phyloP scores from a whole-genome alignment of 1,140 invertebrate genomes.

The Rhagoletis zephyria region DNA sequence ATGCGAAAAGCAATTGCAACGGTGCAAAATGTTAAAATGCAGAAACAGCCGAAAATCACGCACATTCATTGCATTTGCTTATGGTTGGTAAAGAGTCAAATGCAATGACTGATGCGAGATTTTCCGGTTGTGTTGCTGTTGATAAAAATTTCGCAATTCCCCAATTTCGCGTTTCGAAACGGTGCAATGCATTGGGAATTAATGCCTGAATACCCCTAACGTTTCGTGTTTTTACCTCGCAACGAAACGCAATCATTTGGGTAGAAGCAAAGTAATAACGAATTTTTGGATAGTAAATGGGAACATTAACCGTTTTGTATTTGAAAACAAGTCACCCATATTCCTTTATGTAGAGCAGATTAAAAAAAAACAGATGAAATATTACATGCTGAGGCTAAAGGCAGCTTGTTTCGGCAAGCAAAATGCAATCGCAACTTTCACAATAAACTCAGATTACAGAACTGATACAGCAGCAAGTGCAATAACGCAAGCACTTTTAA shows the following conservation, averaged over 20 bases:
- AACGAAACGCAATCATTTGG: background rate
- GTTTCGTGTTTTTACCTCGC: no score
- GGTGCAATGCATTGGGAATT: no score
- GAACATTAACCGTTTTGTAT: background rate
- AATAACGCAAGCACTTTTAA: background rate
- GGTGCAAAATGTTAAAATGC: no score
- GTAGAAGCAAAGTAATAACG: background rate
- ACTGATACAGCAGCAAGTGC: background rate
- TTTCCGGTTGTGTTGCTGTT: no score
- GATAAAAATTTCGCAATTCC: no score
- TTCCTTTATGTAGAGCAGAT: background rate
- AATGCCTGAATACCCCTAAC: no score
- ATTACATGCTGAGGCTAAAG: background rate
- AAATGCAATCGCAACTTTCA: conserved; percentile 23
- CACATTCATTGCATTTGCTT: no score
- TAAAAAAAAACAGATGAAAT: background rate
- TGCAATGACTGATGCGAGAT: no score
- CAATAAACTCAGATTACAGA: conserved; percentile 35
- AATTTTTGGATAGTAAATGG: background rate
- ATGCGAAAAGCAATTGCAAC: no score
- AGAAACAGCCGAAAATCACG: no score
- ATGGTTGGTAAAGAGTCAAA: no score
- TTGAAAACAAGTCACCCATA: background rate
- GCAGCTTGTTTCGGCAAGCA: background rate
- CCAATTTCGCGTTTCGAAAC: no score